Evolutionary conservation across 1,140 invertebrate species (phyloP).

Genomic region (Euschistus heros): DNA sequence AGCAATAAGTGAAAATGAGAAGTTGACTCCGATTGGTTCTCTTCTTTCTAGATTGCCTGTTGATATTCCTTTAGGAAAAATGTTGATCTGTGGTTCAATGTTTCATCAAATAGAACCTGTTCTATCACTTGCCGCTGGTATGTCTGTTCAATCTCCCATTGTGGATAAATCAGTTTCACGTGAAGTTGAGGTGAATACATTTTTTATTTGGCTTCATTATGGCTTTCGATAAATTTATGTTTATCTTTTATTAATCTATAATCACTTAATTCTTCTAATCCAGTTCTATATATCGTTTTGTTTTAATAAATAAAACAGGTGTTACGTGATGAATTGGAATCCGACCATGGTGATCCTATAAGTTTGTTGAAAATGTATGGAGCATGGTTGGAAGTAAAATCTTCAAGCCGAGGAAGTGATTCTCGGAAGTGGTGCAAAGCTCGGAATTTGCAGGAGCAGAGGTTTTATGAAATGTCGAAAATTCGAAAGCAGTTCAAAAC

Average conservation of each 20-base stretch:
- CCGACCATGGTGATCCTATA: conserved; percentile 90
- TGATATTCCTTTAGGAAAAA: conserved; percentile 91
- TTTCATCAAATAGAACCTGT: conserved; percentile 88
- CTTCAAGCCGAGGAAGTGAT: conserved; percentile 32
- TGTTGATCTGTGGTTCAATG: conserved; percentile 84
- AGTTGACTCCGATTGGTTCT: conserved; percentile 80
- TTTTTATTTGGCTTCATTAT: conserved; percentile 9
- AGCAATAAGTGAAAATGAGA: conserved; percentile 71
- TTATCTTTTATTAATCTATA: background rate
- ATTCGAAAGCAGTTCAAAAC: conserved; percentile 80
- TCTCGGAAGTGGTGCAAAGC: conserved; percentile 75
- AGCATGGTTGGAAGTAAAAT: conserved; percentile 78
- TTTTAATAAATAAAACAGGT: conserved; percentile 40
- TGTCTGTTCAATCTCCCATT: conserved; percentile 81
- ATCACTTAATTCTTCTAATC: background rate
- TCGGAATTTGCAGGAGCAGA: conserved; percentile 85
- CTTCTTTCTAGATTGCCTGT: conserved; percentile 83
- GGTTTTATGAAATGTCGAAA: conserved; percentile 94
- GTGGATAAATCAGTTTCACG: conserved; percentile 17
- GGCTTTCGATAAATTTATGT: background rate
- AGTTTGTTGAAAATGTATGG: conserved; percentile 81
- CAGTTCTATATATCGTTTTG: background rate
- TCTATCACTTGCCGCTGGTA: conserved; percentile 76
- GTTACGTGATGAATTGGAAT: conserved; percentile 69
- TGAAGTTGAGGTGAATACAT: conserved; percentile 4